Conservation (phyloP, 2,113 vertebrate species). For the Salvelinus namaycush region DNA sequence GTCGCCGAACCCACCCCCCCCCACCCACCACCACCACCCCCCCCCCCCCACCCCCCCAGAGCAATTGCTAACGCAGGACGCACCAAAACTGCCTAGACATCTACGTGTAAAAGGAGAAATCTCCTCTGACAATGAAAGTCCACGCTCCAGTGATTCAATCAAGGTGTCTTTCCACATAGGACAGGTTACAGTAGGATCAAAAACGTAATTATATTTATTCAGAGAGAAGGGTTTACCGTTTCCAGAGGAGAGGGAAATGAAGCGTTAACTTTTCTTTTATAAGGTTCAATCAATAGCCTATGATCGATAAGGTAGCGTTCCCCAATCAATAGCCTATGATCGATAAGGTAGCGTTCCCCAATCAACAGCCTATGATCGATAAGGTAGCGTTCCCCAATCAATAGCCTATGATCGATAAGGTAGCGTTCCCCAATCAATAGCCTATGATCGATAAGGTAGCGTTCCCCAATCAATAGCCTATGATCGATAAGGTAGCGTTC, state of each 20-base stretch:
- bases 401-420: slow-evolving; percentile 72
- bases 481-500: slow-evolving; percentile 82
- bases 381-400: slow-evolving; percentile 74
- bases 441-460: slow-evolving; percentile 77
- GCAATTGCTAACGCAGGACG: background rate
- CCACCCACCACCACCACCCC: no score
- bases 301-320: slow-evolving; percentile 82
- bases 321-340: slow-evolving; percentile 61
- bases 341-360: slow-evolving; percentile 81
- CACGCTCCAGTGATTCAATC: slow-evolving; percentile 59
- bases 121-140: slow-evolving; percentile 32
- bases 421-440: slow-evolving; percentile 71
- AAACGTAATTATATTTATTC: slow-evolving; percentile 80
- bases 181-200: slow-evolving; percentile 64
- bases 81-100: slow-evolving; percentile 49
- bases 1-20: slow-evolving; percentile 14
- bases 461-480: slow-evolving; percentile 63
- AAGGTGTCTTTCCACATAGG: slow-evolving; percentile 29
- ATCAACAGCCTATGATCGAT: slow-evolving; percentile 69
- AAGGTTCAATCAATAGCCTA: slow-evolving; percentile 71
- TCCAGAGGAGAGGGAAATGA: slow-evolving; percentile 53
- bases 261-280: slow-evolving; percentile 79
- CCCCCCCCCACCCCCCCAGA: background rate
- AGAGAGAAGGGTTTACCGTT: slow-evolving; percentile 70
- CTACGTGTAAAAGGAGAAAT: slow-evolving; percentile 41